phyloP scores from a whole-genome alignment of 2,888 invertebrate species.

The Prenolepis imparis region DNA sequence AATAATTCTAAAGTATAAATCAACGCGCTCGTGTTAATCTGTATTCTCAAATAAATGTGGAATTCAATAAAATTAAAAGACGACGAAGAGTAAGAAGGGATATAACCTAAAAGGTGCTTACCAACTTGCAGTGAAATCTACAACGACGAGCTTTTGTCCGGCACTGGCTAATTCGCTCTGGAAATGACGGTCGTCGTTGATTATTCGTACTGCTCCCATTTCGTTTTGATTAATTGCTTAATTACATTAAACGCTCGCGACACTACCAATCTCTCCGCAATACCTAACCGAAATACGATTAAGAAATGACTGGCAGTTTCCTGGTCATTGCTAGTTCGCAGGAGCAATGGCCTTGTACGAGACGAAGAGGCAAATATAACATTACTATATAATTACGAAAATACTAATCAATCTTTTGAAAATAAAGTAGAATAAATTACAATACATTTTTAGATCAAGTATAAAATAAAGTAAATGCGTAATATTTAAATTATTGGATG shows the following conservation, averaged over 20 bases:
- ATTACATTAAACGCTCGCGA: slow-evolving; percentile 28
- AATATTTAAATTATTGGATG: no score
- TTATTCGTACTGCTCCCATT: slow-evolving; percentile 89
- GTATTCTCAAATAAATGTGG: background rate
- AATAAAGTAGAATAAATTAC: no score
- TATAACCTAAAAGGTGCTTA: slow-evolving; percentile 86
- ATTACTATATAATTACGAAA: no score
- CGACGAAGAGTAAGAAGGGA: background rate
- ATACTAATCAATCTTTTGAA: no score
- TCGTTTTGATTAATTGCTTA: slow-evolving; percentile 61
- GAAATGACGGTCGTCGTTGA: slow-evolving; percentile 94
- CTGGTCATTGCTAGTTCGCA: background rate
- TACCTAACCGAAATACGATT: slow-evolving; percentile 1
- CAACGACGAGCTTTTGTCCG: slow-evolving; percentile 95
- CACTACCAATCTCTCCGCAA: background rate
- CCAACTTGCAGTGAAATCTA: slow-evolving; percentile 98
- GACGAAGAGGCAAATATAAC: no score
- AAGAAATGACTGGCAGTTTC: slow-evolving; percentile 68
- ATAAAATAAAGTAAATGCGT: no score
- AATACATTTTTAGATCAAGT: no score
- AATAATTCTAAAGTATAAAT: background rate
- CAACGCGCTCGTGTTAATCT: background rate
- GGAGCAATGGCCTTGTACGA: background rate
- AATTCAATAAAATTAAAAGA: background rate
- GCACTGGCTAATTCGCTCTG: slow-evolving; percentile 94